phyloP scores from a whole-genome alignment of 2,888 invertebrate genomes.

The Plagodis pulveraria region DNA sequence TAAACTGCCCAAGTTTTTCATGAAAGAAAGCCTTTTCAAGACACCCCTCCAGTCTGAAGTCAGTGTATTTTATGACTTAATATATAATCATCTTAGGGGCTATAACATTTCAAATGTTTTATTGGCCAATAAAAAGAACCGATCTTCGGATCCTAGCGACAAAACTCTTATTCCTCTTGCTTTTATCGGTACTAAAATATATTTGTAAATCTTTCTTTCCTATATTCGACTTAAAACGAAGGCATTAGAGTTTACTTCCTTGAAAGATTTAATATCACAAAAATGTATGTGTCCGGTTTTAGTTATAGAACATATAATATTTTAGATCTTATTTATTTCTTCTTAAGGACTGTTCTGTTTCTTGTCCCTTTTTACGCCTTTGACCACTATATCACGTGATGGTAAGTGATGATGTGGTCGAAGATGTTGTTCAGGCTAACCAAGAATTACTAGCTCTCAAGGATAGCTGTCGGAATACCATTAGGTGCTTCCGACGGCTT shows the following conservation, averaged over 20 bases:
- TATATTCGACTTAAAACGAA: slow-evolving; percentile 11
- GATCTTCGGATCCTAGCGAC: slow-evolving; percentile 21
- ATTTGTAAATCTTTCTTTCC: slow-evolving; percentile 15
- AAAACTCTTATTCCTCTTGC: slow-evolving; percentile 19
- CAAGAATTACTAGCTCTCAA: too few relatives aligned
- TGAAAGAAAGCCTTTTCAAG: slow-evolving; percentile 1
- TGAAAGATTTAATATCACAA: too few relatives aligned
- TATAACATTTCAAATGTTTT: slow-evolving; percentile 27
- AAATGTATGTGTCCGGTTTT: too few relatives aligned
- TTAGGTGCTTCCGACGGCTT: too few relatives aligned
- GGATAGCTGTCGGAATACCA: too few relatives aligned
- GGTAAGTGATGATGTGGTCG: too few relatives aligned
- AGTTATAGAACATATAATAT: too few relatives aligned
- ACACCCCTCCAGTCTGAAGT: slow-evolving; percentile 3
- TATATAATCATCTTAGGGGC: slow-evolving; percentile 22
- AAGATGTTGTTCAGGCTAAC: too few relatives aligned
- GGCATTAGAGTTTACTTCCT: too few relatives aligned
- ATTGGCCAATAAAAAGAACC: slow-evolving; percentile 30
- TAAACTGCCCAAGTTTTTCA: not conserved
- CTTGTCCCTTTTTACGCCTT: too few relatives aligned
- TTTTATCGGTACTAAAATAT: slow-evolving; percentile 30
- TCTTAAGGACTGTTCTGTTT: slow-evolving; percentile 1
- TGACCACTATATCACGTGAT: too few relatives aligned
- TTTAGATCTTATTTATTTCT: not conserved
- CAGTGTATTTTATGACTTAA: slow-evolving; percentile 16